These are phyloP conservation scores for Aphaenogaster floridana DNA, from an alignment of 1,140 invertebrate species.

Conservation along the genomic window DNA sequence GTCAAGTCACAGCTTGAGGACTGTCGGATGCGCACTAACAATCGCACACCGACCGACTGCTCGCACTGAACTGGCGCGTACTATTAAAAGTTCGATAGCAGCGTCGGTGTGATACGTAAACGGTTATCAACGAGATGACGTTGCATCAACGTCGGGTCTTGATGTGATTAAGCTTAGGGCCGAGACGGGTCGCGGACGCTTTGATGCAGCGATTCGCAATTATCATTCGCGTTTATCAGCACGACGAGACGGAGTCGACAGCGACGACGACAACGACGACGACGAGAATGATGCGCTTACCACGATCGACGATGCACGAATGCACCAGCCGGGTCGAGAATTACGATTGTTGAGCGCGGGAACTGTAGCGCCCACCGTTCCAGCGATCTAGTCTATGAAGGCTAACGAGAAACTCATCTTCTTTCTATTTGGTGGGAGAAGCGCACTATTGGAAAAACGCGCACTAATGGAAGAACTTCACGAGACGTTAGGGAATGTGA, in stretches of 20 bases:
- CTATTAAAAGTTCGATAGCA: constrained; percentile 20
- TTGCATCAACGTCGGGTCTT: neutral
- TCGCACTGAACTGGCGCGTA: neutral
- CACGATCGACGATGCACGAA: neutral
- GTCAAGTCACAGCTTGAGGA: neutral
- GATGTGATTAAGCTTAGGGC: neutral
- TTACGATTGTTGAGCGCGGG: neutral
- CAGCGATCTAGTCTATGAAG: neutral
- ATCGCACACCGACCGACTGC: neutral
- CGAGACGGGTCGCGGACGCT: neutral
- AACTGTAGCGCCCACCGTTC: neutral
- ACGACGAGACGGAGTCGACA: too few relatives aligned
- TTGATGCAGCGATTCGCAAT: neutral
- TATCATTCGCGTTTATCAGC: neutral
- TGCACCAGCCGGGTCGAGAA: neutral
- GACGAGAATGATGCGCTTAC: neutral
- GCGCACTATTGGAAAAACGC: neutral
- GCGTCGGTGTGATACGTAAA: neutral
- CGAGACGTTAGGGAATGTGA: neutral
- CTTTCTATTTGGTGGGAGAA: neutral
- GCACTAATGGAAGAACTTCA: neutral
- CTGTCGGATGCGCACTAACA: neutral
- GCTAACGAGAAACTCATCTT: neutral
- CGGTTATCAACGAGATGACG: constrained; percentile 21
- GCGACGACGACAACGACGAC: neutral